These are phyloP conservation scores for Mesochorus sp. DNA, from an alignment of 2,888 invertebrate species.

Conservation along the genomic window DNA sequence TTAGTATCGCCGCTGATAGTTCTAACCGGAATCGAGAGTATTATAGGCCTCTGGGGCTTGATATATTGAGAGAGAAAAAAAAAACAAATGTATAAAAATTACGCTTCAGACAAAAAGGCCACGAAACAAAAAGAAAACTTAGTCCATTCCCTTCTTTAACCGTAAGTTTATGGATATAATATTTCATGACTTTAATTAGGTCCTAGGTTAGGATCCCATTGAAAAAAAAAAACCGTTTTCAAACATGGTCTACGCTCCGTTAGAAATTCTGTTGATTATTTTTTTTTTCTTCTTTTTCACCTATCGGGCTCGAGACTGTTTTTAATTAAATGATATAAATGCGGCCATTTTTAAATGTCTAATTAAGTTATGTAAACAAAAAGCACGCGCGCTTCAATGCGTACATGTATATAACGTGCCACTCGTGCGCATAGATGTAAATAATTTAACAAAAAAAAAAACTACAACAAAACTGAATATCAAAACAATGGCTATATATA, in stretches of 20 bases:
- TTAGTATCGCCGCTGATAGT: constrained; percentile 32
- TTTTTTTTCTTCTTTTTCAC: constrained; percentile 20
- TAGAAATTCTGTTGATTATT: constrained; percentile 8
- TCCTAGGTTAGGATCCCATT: constrained; percentile 18
- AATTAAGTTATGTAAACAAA: constrained; percentile 24
- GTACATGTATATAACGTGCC: constrained; percentile 34
- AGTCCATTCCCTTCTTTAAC: constrained; percentile 57
- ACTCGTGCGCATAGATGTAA: constrained; percentile 55
- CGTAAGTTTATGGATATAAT: constrained; percentile 41
- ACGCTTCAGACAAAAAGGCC: constrained; percentile 29
- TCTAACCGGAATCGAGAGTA: constrained; percentile 37
- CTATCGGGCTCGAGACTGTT: constrained; percentile 36
- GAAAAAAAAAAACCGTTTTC: constrained; percentile 38
- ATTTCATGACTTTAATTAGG: constrained; percentile 18
- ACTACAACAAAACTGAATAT: constrained; percentile 9
- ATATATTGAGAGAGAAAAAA: not conserved
- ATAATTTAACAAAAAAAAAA: constrained; percentile 45
- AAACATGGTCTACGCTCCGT: not conserved
- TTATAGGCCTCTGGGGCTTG: constrained; percentile 26
- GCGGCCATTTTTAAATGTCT: constrained; percentile 52
- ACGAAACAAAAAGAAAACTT: constrained; percentile 40
- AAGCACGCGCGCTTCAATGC: constrained; percentile 14
- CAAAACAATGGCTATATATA: constrained; percentile 40
- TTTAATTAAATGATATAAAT: constrained; percentile 15
- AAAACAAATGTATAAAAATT: constrained; percentile 1